Evolutionary conservation across 2,797 vertebrate genomes (phyloP), one percentile per base, ranked within the genome.

Genomic region (Pangasius macronema): DNA sequence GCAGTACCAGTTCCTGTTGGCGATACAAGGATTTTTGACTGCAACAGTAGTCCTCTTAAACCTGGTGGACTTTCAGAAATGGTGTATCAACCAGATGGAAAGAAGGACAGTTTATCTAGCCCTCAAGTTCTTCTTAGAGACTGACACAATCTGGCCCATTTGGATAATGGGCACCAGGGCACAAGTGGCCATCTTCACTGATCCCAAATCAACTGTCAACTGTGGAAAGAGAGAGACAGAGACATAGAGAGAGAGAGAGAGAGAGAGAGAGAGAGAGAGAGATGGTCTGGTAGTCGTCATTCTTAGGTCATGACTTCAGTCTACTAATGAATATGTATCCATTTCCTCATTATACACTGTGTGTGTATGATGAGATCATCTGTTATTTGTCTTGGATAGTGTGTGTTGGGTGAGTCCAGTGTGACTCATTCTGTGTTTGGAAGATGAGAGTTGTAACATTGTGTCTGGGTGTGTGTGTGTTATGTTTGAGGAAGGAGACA

Each of bases 311-410:
- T 79, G 59, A 59, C 46, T 8, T 67, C 3, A 30, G 14, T 82
- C 39, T 61, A 36, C 30, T 82, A 86, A 36, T 63, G 55, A 82
- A 82, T 63, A 63, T 75, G 39, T 61, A 85, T 46, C 22, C 8
- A 55, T 76, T 57, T 85, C 53, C 82, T 42, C 53, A 88, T 84
- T 72, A 84, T 67, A 22, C 2, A 61, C 7, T 73, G 79, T 63
- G 53, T 10, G 75, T 20, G 77, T 46, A 8, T 18, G 22, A 39
- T 88, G 89, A 87, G 80, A 87, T 90, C 86, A 90, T 85, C 59
- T 22, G 10, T 85, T 85, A 85, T 90, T 88, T 85, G n/a, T 90
- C 72, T 90, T 87, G 73, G 83, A 75, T 83, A 5, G 49, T 18
- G 63, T 86, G 61, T 30, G 63, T 55, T 85, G 89, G 85, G 89